These are phyloP conservation scores for Enteromius thamalakanensis DNA, from an alignment of 2,797 vertebrate genomes.

Conservation along the genomic window DNA sequence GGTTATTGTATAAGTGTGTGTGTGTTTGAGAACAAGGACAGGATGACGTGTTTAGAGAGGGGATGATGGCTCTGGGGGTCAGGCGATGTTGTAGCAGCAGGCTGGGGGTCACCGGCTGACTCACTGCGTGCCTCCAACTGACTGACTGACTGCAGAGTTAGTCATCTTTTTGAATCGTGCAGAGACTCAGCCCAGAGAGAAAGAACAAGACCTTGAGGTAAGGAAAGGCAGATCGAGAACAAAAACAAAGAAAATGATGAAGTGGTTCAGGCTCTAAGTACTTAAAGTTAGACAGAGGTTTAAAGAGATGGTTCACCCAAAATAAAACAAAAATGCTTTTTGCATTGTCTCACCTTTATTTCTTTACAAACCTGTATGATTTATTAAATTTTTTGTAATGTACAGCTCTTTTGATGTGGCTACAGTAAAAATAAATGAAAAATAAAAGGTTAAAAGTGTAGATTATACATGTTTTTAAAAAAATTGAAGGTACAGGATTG, in stretches of 20 bases:
- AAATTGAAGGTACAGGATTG: neutral
- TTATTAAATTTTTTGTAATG: neutral
- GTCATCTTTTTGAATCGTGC: slow-evolving; percentile 64
- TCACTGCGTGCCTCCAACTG: slow-evolving; percentile 75
- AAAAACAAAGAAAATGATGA: slow-evolving; percentile 1
- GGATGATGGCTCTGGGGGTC: slow-evolving; percentile 48
- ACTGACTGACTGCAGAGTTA: slow-evolving; percentile 75
- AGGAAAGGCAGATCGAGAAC: slow-evolving; percentile 14
- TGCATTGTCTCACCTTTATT: neutral
- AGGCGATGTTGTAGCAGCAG: slow-evolving; percentile 51
- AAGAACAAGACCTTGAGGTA: slow-evolving; percentile 23
- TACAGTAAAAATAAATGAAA: neutral
- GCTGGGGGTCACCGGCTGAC: slow-evolving; percentile 69
- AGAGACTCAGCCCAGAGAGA: slow-evolving; percentile 17
- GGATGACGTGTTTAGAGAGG: slow-evolving; percentile 29
- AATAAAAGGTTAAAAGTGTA: no score
- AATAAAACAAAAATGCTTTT: neutral
- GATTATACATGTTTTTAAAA: neutral
- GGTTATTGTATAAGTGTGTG: slow-evolving; percentile 38
- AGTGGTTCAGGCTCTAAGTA: neutral
- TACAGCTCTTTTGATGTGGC: neutral
- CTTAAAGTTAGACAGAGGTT: slow-evolving; percentile 6
- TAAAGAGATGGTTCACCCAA: neutral
- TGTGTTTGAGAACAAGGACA: slow-evolving; percentile 27
- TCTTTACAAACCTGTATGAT: neutral